A percentile compares a stretch with the other conserved stretches of the same genome.
Evolutionary conservation across 2,797 vertebrate species (phyloP).

Genomic region (Neopelma chrysocephalum): DNA sequence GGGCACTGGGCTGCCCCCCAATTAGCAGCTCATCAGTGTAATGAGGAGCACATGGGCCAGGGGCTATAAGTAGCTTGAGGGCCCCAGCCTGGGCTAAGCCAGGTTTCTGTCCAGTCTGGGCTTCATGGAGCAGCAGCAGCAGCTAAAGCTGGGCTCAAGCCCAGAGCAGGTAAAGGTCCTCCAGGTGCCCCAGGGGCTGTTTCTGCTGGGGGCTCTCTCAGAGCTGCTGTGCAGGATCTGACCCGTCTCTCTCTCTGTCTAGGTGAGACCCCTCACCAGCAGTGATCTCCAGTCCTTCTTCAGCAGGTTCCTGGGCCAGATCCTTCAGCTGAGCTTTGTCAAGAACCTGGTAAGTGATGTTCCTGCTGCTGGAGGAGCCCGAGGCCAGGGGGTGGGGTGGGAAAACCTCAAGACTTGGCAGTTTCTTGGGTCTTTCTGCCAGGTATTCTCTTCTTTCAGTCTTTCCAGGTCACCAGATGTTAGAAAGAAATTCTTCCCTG

Average conservation of each 20-base stretch:
- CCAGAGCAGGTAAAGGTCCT: background rate
- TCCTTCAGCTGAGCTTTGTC: background rate
- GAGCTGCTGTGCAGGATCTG: background rate
- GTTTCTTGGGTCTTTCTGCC: background rate
- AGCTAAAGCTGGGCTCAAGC: fast-evolving
- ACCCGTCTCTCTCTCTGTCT: background rate
- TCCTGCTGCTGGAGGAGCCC: background rate
- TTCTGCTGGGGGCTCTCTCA: fast-evolving
- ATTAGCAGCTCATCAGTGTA: background rate
- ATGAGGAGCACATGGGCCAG: background rate
- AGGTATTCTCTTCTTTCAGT: fast-evolving
- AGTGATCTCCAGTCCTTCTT: fast-evolving
- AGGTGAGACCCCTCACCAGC: background rate
- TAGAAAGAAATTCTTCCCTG: fast-evolving
- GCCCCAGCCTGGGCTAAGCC: fast-evolving
- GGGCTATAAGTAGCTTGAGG: background rate
- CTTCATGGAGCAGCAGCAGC: background rate
- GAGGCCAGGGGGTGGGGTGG: background rate
- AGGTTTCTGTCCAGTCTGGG: fast-evolving
- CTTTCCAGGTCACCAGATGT: fast-evolving
- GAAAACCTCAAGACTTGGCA: background rate
- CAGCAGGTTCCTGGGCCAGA: background rate
- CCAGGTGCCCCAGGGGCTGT: fast-evolving
- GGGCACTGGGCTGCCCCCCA: background rate
- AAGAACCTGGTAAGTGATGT: background rate